Evolutionary conservation across 2,797 vertebrate genomes (phyloP).

Genomic region (Nannoperca australis): DNA sequence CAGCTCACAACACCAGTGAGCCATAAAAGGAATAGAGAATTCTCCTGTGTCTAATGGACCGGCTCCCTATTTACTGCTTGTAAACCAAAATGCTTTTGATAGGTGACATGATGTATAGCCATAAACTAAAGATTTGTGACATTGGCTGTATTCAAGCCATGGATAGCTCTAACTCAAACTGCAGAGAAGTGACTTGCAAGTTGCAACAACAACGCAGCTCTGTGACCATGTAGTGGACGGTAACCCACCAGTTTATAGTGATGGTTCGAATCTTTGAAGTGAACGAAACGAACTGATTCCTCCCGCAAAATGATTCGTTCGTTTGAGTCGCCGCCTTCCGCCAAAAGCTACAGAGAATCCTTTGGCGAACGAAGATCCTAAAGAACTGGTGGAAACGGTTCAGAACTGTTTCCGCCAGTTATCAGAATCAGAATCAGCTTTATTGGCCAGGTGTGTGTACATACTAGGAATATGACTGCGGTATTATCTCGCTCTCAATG

Average conservation of each 20-base stretch:
- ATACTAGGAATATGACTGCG: too few species aligned
- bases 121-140: slow-evolving; percentile 1
- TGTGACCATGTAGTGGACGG: background rate
- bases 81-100: background rate
- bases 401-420: too few species aligned
- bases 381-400: too few species aligned
- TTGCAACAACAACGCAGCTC: slow-evolving; percentile 4
- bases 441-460: too few species aligned
- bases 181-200: slow-evolving; percentile 29
- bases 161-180: slow-evolving; percentile 33
- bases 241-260: background rate
- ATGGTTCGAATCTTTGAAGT: background rate
- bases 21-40: slow-evolving; percentile 62
- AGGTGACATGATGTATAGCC: background rate
- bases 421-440: too few species aligned
- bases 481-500: too few species aligned
- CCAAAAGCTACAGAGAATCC: too few species aligned
- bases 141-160: background rate
- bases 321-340: too few species aligned
- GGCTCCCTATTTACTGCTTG: slow-evolving; percentile 1
- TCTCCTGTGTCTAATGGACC: background rate
- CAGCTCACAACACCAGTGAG: slow-evolving; percentile 44
- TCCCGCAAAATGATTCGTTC: too few species aligned
- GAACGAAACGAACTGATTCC: too few species aligned
- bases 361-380: too few species aligned